Conservation (phyloP, 2,113 vertebrate genomes). For the Cyanistes caeruleus region DNA sequence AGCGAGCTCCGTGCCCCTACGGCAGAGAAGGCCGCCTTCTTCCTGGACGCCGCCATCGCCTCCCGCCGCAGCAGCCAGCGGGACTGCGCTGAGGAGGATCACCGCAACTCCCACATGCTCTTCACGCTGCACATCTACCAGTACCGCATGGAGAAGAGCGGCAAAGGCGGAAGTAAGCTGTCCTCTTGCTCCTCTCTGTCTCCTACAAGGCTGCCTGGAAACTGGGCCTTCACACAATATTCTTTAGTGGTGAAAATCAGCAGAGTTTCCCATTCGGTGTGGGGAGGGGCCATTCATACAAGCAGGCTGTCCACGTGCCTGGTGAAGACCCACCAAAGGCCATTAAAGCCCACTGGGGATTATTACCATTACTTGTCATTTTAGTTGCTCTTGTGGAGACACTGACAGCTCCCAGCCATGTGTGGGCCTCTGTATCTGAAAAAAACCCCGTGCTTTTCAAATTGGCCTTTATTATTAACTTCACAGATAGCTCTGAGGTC, state of each 20-base stretch:
- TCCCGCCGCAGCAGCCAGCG: slow-evolving; percentile 86
- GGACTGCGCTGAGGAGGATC: slow-evolving; percentile 88
- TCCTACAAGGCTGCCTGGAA: not conserved
- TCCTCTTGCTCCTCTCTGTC: not conserved
- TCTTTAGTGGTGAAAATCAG: not conserved
- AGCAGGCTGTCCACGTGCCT: not conserved
- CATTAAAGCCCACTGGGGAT: not conserved
- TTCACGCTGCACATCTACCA: slow-evolving; percentile 98
- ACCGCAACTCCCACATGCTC: slow-evolving; percentile 97
- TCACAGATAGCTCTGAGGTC: not conserved
- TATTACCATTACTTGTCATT: not conserved
- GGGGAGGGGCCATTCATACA: not conserved
- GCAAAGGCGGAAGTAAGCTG: slow-evolving; percentile 94
- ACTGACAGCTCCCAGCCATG: not conserved
- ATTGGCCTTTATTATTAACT: not conserved
- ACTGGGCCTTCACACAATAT: not conserved
- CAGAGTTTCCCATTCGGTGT: not conserved
- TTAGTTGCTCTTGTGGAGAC: not conserved
- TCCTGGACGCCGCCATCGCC: slow-evolving; percentile 92
- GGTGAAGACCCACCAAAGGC: not conserved
- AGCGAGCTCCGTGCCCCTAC: slow-evolving; percentile 94
- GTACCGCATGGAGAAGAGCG: slow-evolving; percentile 97
- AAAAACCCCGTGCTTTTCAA: not conserved
- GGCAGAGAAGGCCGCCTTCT: slow-evolving; percentile 94
- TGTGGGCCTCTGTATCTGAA: not conserved